Evolutionary conservation across 2,113 vertebrate genomes (phyloP), one percentile per base, ranked within the genome.

Genomic region (Gasterosteus aculeatus): DNA sequence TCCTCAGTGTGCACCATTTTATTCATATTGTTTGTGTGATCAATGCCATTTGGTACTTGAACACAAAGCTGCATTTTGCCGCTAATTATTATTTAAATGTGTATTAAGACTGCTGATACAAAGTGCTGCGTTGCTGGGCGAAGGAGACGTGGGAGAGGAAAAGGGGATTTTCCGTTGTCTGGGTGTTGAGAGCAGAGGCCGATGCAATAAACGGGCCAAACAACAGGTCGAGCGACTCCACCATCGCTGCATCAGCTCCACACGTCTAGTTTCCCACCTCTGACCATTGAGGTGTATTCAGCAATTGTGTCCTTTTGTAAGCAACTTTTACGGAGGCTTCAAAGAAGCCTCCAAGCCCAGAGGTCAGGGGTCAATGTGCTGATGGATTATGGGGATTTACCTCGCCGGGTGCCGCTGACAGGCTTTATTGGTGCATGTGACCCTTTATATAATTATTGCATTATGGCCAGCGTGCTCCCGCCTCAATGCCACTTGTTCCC

Each of bases 391-490:
- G 96, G 97, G 97, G 96, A 96, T 95, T 95, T 93, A 92, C 95
- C 31, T 89, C 94, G 94, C 94, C 94, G 92, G 94, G 92, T 89
- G 95, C 93, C 94, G 96, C 91, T 97, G 96, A 97, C 97, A 97
- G 96, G 93, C 96, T 97, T 97, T 97, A 98, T 97, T 98, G 96
- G 96, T 97, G 96, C 96, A 96, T 96, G 96, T 97, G 97, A 95
- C 94, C 96, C 96, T 97, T 98, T 96, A 98, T 98, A 96, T 97
- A 97, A 98, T 98, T 98, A 98, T 99, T 98, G 97, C 95, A 97
- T 98, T 98, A 98, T 95, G 95, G 96, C 92, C 94, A 77, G 93
- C 93, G 95, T 93, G 95, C 93, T 93, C 94, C 95, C 93, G 95
- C 93, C 95, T 96, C 65, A 86, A 95, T 94, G 96, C 94, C 90